Evolutionary conservation across 2,113 vertebrate species (phyloP).

Genomic region (Macrotus californicus): DNA sequence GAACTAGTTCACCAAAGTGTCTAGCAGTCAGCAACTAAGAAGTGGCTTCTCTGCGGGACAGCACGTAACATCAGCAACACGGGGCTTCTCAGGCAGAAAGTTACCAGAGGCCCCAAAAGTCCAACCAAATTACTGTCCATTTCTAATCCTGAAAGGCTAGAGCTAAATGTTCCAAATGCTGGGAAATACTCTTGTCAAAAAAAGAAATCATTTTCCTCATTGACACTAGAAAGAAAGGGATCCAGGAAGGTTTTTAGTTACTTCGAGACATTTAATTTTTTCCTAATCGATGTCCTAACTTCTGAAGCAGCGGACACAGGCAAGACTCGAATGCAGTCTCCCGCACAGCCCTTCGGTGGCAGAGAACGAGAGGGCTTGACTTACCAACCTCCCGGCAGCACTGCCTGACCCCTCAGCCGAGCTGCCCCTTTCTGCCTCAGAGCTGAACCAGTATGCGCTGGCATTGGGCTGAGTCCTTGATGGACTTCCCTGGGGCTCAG

Average conservation of each 20-base stretch:
- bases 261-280: not conserved
- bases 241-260: not conserved
- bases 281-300: not conserved
- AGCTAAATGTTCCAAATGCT: fast-evolving
- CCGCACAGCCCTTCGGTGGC: not conserved
- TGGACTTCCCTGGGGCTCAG: fast-evolving
- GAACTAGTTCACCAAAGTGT: not conserved
- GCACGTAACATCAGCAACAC: fast-evolving
- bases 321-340: not conserved
- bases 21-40: fast-evolving
- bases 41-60: not conserved
- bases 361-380: not conserved
- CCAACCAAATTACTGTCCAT: not conserved
- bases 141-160: not conserved
- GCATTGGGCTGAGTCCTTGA: fast-evolving
- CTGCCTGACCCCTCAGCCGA: fast-evolving
- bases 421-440: not conserved
- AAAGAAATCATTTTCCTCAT: not conserved
- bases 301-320: not conserved
- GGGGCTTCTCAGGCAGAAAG: not conserved
- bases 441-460: fast-evolving
- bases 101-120: fast-evolving
- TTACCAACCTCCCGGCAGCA: not conserved
- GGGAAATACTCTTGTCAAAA: not conserved
- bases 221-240: not conserved